phyloP scores from a whole-genome alignment of 2,797 vertebrate species.

The Paguma larvata region DNA sequence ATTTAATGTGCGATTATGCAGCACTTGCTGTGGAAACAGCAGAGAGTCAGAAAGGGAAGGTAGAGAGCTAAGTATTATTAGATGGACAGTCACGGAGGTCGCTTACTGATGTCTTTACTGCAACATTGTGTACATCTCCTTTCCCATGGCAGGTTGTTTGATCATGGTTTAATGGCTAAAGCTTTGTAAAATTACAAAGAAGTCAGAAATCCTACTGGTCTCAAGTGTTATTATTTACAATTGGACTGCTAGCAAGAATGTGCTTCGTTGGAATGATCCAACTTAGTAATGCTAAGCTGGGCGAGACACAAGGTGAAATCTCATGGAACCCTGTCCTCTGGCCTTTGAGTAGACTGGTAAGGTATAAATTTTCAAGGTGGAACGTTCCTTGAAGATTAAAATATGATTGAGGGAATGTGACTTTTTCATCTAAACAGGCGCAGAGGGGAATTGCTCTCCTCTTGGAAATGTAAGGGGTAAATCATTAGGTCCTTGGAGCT shows the following conservation, averaged over 20 bases:
- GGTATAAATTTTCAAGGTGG: neutral
- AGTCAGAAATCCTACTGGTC: neutral
- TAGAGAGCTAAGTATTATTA: slow-evolving; percentile 32
- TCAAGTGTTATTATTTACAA: slow-evolving; percentile 43
- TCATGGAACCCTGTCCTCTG: neutral
- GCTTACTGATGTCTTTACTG: neutral
- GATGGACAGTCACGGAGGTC: slow-evolving; percentile 5
- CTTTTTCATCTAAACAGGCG: neutral
- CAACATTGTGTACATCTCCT: neutral
- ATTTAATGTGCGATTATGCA: slow-evolving; percentile 33
- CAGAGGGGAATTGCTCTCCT: neutral
- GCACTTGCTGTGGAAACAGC: slow-evolving; percentile 25
- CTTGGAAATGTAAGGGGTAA: neutral
- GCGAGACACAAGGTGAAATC: neutral
- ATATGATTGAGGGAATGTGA: neutral
- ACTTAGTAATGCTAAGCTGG: neutral
- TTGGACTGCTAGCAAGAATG: neutral
- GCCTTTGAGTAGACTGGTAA: neutral
- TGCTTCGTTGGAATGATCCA: neutral
- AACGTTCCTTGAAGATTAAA: slow-evolving; percentile 1
- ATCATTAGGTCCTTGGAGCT: neutral
- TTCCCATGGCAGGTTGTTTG: slow-evolving; percentile 41
- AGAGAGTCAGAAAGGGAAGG: slow-evolving; percentile 8
- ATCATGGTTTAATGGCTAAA: slow-evolving; percentile 40
- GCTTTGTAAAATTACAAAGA: slow-evolving; percentile 63